Conservation (phyloP, 2,888 invertebrate genomes). For the Notocelia uddmanniana region DNA sequence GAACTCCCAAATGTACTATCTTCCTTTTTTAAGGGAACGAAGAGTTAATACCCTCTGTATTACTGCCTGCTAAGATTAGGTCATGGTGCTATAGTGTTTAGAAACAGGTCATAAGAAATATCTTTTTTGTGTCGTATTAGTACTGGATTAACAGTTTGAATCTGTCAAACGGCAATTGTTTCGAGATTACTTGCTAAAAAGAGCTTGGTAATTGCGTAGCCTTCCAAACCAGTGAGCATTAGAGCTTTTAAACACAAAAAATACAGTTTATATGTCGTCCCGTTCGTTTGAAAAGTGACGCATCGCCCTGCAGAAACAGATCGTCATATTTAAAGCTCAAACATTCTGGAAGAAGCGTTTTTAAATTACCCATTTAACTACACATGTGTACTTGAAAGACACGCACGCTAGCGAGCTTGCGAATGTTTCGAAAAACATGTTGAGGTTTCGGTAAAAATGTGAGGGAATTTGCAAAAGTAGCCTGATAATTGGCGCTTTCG, state of each 20-base stretch:
- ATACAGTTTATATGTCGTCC: too few relatives aligned
- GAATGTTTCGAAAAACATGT: conserved; percentile 29
- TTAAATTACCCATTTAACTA: not conserved
- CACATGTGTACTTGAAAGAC: not conserved
- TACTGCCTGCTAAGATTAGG: not conserved
- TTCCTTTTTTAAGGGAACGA: conserved; percentile 8
- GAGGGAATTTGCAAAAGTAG: conserved; percentile 40
- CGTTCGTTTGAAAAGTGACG: too few relatives aligned
- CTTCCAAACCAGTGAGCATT: too few relatives aligned
- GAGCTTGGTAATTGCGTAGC: too few relatives aligned
- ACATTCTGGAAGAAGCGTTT: not conserved
- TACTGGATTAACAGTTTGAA: too few relatives aligned
- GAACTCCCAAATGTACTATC: conserved; percentile 23
- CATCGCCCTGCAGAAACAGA: not conserved
- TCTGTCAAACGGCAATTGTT: too few relatives aligned
- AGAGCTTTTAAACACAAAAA: too few relatives aligned
- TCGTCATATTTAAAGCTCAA: not conserved
- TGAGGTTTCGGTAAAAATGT: conserved; percentile 41
- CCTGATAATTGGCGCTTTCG: conserved; percentile 39
- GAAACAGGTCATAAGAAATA: too few relatives aligned
- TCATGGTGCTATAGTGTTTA: too few relatives aligned
- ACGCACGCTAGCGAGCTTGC: conserved; percentile 6
- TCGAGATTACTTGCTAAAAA: too few relatives aligned
- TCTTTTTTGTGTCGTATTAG: too few relatives aligned
- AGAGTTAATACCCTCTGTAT: conserved; percentile 11